Conservation (phyloP, 2,113 vertebrate species). For the Paramormyrops kingsleyae region DNA sequence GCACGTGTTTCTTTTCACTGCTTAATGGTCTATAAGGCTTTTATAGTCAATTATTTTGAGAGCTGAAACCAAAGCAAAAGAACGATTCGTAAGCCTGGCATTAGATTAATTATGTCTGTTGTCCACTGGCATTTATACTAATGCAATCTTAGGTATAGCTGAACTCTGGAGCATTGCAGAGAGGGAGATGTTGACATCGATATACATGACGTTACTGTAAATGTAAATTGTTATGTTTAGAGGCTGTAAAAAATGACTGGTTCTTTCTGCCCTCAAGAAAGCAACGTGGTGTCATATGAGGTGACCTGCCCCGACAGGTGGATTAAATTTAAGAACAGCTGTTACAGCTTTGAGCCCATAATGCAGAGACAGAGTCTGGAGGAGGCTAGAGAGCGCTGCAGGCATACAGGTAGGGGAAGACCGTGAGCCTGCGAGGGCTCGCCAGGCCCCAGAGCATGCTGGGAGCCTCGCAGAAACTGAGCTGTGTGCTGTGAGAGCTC, state of each 20-base stretch:
- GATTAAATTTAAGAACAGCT: conserved; percentile 79
- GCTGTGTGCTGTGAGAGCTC: conserved; percentile 22
- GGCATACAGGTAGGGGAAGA: conserved; percentile 66
- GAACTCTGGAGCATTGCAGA: neutral
- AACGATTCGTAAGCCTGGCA: neutral
- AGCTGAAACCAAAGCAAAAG: neutral
- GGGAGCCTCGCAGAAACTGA: neutral
- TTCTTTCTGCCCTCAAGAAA: conserved; percentile 52
- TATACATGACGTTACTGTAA: neutral
- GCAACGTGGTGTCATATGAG: conserved; percentile 53
- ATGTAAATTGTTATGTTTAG: neutral
- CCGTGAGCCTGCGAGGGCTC: no score
- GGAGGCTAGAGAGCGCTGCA: conserved; percentile 76
- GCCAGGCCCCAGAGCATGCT: neutral
- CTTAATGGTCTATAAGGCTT: neutral
- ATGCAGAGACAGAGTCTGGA: conserved; percentile 67
- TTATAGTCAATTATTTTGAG: neutral
- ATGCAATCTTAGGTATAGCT: neutral
- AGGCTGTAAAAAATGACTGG: neutral
- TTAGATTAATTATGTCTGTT: neutral
- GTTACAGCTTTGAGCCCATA: conserved; percentile 84
- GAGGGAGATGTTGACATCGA: neutral
- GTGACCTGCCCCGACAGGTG: conserved; percentile 72
- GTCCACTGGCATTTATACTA: neutral
- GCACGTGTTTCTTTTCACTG: neutral